Base-by-base conservation (phyloP, 2,113 vertebrate species). In the Protomyctophum bolini region DNA sequence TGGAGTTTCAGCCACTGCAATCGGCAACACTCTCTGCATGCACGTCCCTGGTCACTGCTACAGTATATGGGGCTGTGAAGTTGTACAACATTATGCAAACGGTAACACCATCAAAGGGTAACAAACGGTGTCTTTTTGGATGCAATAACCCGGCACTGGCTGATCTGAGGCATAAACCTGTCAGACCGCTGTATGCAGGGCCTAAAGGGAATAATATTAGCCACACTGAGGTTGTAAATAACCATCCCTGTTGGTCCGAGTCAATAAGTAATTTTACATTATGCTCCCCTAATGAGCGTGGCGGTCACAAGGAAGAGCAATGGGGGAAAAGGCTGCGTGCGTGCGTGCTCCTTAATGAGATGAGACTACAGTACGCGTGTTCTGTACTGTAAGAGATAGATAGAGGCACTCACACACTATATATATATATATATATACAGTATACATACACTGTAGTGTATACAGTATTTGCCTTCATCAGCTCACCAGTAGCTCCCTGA, bases 261-360 rank as follows among this genome's bases (percentile, higher is more conserved):
- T 90, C 89, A 78, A 90, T 90, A 90, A 85, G 82, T 82, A 87
- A 88, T 90, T 91, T 88, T 74, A 83, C 63, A 46, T 85, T 84
- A 21, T 21, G 65, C 79, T 75, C 10, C 11, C 60, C 81, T 72
- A 69, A 86, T 84, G 72, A 76, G 63, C 50, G 60, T 11, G 9
- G 58, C 80, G 84, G 86, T 89, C 87, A 87, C 75, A 68, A 41
- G 58, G 75, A 63, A 63, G 71, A 76, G 76, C 63, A 73, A 79
- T 75, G 0, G 66, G 46, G 45, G 56, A 59, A 59, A 12, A 15
- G 3, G 55, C 14, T 46, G 56, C 62, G 58, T 81, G 63, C 62
- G 58, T 81, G 63, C 66, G 70, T 50, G 69, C 60, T 41, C 33
- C 33, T 41, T 47, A 10, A 51, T 45, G 70, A 56, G 63, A 60